phyloP scores from a whole-genome alignment of 2,797 vertebrate genomes.

The Apogon hyalosoma region DNA sequence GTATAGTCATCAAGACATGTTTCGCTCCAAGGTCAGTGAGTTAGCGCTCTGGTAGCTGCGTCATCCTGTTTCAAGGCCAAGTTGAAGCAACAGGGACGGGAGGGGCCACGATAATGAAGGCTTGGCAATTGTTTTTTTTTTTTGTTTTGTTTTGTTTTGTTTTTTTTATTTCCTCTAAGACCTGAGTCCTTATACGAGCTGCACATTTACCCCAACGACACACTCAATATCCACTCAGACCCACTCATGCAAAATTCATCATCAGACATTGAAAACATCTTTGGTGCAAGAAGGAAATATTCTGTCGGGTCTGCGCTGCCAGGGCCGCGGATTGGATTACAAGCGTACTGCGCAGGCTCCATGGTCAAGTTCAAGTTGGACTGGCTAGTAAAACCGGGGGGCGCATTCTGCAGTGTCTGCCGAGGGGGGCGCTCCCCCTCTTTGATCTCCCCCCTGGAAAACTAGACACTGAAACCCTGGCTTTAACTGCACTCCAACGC shows the following conservation, averaged over 20 bases:
- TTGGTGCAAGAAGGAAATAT: slow-evolving; percentile 36
- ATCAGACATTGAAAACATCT: slow-evolving; percentile 1
- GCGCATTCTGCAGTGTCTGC: slow-evolving; percentile 77
- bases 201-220: slow-evolving; percentile 9
- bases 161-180: slow-evolving; percentile 32
- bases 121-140: slow-evolving; percentile 22
- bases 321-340: slow-evolving; percentile 60
- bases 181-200: slow-evolving; percentile 15
- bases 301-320: slow-evolving; percentile 25
- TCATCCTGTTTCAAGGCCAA: slow-evolving; percentile 92
- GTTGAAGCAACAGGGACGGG: slow-evolving; percentile 82
- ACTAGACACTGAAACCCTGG: slow-evolving; percentile 41
- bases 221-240: slow-evolving; percentile 12
- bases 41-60: slow-evolving; percentile 68
- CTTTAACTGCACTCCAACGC: slow-evolving; percentile 22
- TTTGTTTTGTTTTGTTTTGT: not conserved
- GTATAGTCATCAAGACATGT: slow-evolving; percentile 63
- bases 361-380: slow-evolving; percentile 87
- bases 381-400: slow-evolving; percentile 79
- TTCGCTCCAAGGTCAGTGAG: slow-evolving; percentile 75
- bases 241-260: slow-evolving; percentile 7
- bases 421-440: slow-evolving; percentile 52
- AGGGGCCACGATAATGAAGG: slow-evolving; percentile 63
- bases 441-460: slow-evolving; percentile 64
- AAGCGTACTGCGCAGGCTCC: slow-evolving; percentile 72